Evolutionary conservation across 2,888 invertebrate genomes (phyloP).

Genomic region (Dioctria rufipes): DNA sequence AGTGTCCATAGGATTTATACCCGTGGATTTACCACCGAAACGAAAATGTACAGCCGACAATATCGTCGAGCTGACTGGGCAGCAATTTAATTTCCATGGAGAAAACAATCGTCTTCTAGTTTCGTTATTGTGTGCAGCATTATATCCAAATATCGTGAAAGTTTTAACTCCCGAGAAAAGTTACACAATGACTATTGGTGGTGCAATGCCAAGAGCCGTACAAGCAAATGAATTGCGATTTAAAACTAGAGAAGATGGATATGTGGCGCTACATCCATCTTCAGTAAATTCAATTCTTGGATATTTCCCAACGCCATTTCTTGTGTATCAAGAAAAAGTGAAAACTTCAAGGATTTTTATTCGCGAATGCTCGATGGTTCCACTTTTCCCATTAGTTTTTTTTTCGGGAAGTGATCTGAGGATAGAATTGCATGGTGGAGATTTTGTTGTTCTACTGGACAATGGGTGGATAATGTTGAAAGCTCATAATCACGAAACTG

Average conservation of each 20-base stretch:
- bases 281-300: constrained; percentile 80
- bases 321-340: constrained; percentile 88
- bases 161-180: constrained; percentile 84
- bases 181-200: constrained; percentile 80
- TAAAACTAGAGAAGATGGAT: constrained; percentile 82
- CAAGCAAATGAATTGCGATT: constrained; percentile 82
- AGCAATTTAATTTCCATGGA: constrained; percentile 79
- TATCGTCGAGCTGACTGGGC: constrained; percentile 78
- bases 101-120: constrained; percentile 82
- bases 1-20: constrained; percentile 85
- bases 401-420: constrained; percentile 82
- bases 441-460: constrained; percentile 82
- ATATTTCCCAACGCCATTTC: constrained; percentile 81
- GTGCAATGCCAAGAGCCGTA: constrained; percentile 82
- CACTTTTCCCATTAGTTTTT: constrained; percentile 80
- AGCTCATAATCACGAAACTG: constrained; percentile 84
- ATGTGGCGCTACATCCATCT: constrained; percentile 83
- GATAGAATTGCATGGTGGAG: constrained; percentile 82
- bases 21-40: constrained; percentile 76
- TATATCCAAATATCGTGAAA: constrained; percentile 94
- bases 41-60: constrained; percentile 74
- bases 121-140: constrained; percentile 90
- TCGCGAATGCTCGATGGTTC: constrained; percentile 86
- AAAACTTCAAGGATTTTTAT: constrained; percentile 86
- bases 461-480: constrained; percentile 88